Base-by-base conservation (phyloP, 2,888 invertebrate genomes). In the Drosophila limbata region DNA sequence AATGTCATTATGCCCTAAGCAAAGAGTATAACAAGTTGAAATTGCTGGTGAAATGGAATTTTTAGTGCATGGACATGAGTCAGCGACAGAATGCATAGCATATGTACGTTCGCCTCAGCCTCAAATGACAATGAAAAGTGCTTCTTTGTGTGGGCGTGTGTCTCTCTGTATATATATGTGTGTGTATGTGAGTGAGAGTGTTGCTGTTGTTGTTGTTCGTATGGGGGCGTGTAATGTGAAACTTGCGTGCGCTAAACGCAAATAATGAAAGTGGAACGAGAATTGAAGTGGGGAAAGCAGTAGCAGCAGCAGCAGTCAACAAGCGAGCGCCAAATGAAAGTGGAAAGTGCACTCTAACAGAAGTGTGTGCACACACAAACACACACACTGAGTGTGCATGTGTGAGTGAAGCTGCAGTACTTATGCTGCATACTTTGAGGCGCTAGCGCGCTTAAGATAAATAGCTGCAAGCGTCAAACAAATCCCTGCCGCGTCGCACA, bases 301-400 rank as follows among this genome's bases (percentile, higher is more conserved):
- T 68, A 88, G 87, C 25, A 25, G 25, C 25, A 28, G 28, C 28
- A 28, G 28, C 28, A 28, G 28, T 84, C 83, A 86, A 84, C 84
- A 84, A 88, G 87, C 87, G 73, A 78, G 81, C 75, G 71, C 50
- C 73, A 84, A 86, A 87, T 84, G 84, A 88, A 83, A 83, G 86
- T 88, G 82, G 79, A 84, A 88, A 84, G 87, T 87, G 89, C 84
- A 88, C 84, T 86, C 70, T 66, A 74, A 59, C 40, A 75, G 47
- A 59, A 70, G 56, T 66, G 70, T 40, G 37, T 31, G 37, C 19
- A 28, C 31, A 33, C 39, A 37, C 19, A 42, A 3, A 31, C 25
- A 15, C 17, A 31, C 19, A 35, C 10, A 47, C 17, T 66, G 52
- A 61, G 71, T 37, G 19, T 31, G 37, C 17, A 21, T 65, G 48